Conservation (phyloP, 2,888 invertebrate genomes). For the Cinara cedri region DNA sequence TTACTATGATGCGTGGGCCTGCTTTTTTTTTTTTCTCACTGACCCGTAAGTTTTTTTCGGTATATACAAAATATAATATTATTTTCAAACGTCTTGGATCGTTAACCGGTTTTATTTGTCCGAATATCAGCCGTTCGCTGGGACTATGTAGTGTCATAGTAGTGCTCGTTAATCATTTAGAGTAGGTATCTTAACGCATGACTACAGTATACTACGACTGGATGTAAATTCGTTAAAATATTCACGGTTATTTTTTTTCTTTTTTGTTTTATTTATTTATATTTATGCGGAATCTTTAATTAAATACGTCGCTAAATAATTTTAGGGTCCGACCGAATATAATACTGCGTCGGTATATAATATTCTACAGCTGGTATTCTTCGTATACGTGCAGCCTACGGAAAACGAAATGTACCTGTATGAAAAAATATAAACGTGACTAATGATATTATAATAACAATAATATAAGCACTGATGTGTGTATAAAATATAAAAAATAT, state of each 20-base stretch:
- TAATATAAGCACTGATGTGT: too few relatives aligned
- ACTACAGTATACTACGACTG: background rate
- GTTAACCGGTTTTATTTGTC: conserved; percentile 1
- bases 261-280: background rate
- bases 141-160: background rate
- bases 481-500: too few relatives aligned
- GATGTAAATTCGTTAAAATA: background rate
- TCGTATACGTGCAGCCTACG: background rate
- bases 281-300: background rate
- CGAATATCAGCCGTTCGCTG: background rate
- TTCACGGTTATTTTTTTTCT: background rate
- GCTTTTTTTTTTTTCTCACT: background rate
- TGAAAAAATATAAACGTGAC: background rate
- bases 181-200: background rate
- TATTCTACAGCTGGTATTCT: too few relatives aligned
- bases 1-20: background rate
- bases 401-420: background rate
- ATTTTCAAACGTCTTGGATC: background rate
- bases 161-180: background rate
- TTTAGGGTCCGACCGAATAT: too few relatives aligned
- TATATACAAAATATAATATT: background rate
- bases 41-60: background rate
- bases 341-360: too few relatives aligned
- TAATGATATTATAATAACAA: background rate
- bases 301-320: background rate